Conservation (phyloP, 2,888 invertebrate genomes). For the Empis livida region DNA sequence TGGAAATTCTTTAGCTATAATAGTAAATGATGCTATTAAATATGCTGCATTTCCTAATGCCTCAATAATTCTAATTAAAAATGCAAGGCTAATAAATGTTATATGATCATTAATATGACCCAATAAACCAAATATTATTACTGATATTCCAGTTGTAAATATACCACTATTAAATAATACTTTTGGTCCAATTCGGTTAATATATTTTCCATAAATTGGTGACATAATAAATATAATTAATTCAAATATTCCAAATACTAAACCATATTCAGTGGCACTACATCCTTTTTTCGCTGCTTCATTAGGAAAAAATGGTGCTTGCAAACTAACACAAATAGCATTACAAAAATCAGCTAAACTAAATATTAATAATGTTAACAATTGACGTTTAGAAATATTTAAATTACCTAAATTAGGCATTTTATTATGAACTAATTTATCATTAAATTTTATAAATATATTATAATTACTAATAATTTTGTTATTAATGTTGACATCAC, state of each 20-base stretch:
- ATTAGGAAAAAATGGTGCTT: conserved; percentile 74
- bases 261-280: conserved; percentile 67
- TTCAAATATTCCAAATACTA: conserved; percentile 80
- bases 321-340: conserved; percentile 70
- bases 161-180: conserved; percentile 70
- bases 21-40: conserved; percentile 73
- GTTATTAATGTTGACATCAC: too few species aligned
- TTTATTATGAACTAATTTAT: too few species aligned
- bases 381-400: conserved; percentile 61
- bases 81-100: conserved; percentile 64
- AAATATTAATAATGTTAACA: conserved; percentile 64
- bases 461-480: too few species aligned
- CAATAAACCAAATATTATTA: conserved; percentile 56
- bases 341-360: conserved; percentile 73
- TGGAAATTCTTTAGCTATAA: conserved; percentile 79
- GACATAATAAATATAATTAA: conserved; percentile 70
- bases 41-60: conserved; percentile 80
- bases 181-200: conserved; percentile 67
- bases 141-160: conserved; percentile 68
- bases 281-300: conserved; percentile 75
- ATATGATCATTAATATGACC: conserved; percentile 23
- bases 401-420: too few species aligned
- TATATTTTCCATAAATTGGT: conserved; percentile 67
- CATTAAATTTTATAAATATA: too few species aligned
- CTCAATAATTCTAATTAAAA: conserved; percentile 66